These are phyloP conservation scores for Ageneiosus marmoratus DNA, from an alignment of 2,113 vertebrate species.

Conservation along the genomic window DNA sequence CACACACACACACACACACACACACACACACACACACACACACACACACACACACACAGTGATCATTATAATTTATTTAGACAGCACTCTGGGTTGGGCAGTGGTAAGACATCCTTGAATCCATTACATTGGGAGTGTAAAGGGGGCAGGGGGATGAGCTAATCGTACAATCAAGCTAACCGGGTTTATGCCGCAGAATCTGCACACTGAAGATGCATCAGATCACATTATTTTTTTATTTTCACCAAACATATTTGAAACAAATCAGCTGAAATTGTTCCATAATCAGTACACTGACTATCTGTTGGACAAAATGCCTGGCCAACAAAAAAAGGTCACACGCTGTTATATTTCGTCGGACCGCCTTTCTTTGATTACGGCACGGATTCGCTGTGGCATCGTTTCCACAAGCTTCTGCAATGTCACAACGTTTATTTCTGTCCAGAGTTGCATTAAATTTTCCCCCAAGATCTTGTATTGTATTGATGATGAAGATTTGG, in stretches of 20 bases:
- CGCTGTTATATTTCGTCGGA: too few relatives aligned
- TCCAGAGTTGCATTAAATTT: too few relatives aligned
- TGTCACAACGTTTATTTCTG: too few relatives aligned
- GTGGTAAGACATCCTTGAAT: conserved; percentile 12
- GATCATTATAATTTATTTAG: conserved; percentile 16
- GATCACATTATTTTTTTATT: neutral
- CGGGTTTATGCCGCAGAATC: conserved; percentile 1
- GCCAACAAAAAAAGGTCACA: too few relatives aligned
- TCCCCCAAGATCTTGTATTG: too few relatives aligned
- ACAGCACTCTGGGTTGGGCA: conserved; percentile 10
- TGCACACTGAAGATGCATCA: neutral
- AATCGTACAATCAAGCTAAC: neutral
- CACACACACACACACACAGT: conserved; percentile 2
- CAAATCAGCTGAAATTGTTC: neutral
- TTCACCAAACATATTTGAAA: neutral
- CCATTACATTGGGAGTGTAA: conserved; percentile 22
- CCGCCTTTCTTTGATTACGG: too few relatives aligned
- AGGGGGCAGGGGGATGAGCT: conserved; percentile 13
- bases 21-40: neutral
- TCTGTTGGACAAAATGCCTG: too few relatives aligned
- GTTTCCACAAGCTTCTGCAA: too few relatives aligned
- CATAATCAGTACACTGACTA: neutral
- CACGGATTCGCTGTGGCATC: too few relatives aligned
- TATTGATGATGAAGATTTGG: too few relatives aligned
- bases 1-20: conserved; percentile 8